Evolutionary conservation across 2,888 invertebrate species (phyloP), one percentile per base, ranked within the genome.

Genomic region (Prosapia bicincta): DNA sequence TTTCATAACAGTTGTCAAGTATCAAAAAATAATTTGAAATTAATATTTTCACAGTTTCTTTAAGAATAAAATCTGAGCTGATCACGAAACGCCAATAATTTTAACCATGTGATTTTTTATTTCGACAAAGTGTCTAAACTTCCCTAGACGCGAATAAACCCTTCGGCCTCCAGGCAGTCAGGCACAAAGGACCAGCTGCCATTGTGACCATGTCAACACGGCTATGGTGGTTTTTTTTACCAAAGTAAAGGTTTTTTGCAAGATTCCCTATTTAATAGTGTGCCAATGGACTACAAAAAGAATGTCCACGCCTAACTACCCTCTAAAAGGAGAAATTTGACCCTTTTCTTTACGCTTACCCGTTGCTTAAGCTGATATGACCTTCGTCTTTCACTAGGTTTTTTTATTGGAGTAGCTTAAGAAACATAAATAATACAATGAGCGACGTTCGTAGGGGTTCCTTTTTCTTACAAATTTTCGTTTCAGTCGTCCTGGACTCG

Each of bases 301-400:
- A 43, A 28, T 26, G 65, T 32, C 74, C 65, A 74, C 74, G 74
- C 74, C 69, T 74, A 74, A 74, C 74, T 74, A 74, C 74, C 65
- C 65, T 54, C 69, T 69, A 74, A 74, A 74, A 43, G 74, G 28
- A 26, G 74, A 74, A 43, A 74, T 74, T 74, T 74, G 74, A 74
- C 74, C 74, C 74, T 74, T 74, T 74, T 74, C 74, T 74, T 54
- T 54, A 54, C 54, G 20, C 54, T 20, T 54, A 54, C n/a, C 54
- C 54, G 54, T 54, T 54, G 54, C 20, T 68, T 69, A 54, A 26
- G 26, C 73, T 38, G 68, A 73, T 73, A 73, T 73, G 69, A 69
- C 74, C 65, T 23, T n/a, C 69, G 24, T 28, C 65, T 65, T 74
- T 74, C 74, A n/a, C 30, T 26, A 54, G 69, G 69, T 69, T 74